These are phyloP conservation scores for Chelidonichthys spinosus DNA, from an alignment of 2,797 vertebrate species.

Conservation along the genomic window DNA sequence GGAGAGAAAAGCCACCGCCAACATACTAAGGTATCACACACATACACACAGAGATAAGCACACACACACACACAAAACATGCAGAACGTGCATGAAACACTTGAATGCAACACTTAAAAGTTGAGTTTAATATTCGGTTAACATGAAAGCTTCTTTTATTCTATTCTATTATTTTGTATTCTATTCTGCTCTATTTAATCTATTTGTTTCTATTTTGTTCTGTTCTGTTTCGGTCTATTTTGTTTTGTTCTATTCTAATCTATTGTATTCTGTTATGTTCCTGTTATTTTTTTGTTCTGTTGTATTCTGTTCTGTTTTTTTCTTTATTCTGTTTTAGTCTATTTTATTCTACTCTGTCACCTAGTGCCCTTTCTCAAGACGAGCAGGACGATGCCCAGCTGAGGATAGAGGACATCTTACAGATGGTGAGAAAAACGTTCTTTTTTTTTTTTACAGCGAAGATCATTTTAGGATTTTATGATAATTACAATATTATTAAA, in stretches of 20 bases:
- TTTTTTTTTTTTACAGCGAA: not conserved
- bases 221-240: not conserved
- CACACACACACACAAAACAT: not conserved
- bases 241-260: not conserved
- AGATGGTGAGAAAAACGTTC: constrained; percentile 87
- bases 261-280: not conserved
- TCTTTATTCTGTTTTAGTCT: not conserved
- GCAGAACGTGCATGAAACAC: not conserved
- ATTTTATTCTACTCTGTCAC: constrained; percentile 6
- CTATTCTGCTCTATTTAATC: not conserved
- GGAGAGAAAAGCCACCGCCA: constrained; percentile 96
- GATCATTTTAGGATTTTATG: not conserved
- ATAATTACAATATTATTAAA: not conserved
- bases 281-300: not conserved
- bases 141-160: not conserved
- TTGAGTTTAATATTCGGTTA: not conserved
- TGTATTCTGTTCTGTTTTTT: not conserved
- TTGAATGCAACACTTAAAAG: not conserved
- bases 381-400: constrained; percentile 94
- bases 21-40: constrained; percentile 89
- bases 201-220: not conserved
- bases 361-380: constrained; percentile 94
- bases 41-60: constrained; percentile 5
- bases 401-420: constrained; percentile 93
- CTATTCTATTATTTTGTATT: not conserved